Base-by-base conservation (phyloP, 2,888 invertebrate genomes). In the Thereva unica region DNA sequence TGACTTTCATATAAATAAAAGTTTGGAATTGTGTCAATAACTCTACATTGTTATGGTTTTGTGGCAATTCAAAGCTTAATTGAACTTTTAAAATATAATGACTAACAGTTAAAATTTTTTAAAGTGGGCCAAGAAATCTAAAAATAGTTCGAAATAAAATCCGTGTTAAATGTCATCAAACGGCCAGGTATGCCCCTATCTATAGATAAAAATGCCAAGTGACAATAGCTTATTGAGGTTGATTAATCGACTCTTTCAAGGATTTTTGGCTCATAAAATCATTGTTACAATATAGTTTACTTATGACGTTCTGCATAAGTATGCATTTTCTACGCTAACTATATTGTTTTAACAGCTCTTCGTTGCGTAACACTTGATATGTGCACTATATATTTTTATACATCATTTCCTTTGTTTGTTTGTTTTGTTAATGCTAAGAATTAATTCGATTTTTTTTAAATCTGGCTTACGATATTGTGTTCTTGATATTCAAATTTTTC, bases 141-240 rank as follows among this genome's bases (percentile, higher is more conserved):
- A 42, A 64, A 64, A 64, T 64, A 64, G 42, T 53, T 64, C 53
- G 64, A 64, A 64, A 64, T 53, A n/a, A 64, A 64, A 53, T 64
- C 64, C 38, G 42, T 38, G 41, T 50, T 35, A 44, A n/a, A 34
- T 8, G 4, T 52, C 23, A 42, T 4, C 9, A 53, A 44, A 44
- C 35, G 9, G 34, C 45, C 53, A 53, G 53, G 53, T 53, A 49
- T 53, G 37, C 12, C 4, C 7, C 9, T 23, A 23, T 23, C n/a
- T 47, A 12, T 10, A 10, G 10, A 47, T 23, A 37, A 49, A 59
- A 38, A 38, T 23, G 47, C 40, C 38, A 6, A 4, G 42, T 47
- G 59, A 59, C 47, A 59, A 47, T 45, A 59, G 49, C 45, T 47
- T 37, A 59, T 37, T 37, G 49, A 59, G 12, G 37, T 10, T 37